Evolutionary conservation across 2,888 invertebrate species (phyloP).

Genomic region (Tachina lurida): DNA sequence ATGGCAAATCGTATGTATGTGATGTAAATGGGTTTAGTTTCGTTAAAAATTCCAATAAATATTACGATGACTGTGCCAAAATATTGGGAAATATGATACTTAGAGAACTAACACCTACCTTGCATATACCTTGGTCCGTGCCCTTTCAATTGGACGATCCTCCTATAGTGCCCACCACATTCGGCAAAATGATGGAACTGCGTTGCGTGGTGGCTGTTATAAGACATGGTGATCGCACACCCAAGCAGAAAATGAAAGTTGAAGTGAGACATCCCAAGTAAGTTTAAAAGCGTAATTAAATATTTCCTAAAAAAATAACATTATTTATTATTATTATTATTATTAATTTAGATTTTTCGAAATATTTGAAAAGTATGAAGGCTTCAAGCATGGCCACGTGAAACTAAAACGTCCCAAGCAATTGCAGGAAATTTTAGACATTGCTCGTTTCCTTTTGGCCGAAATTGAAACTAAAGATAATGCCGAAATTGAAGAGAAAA

Average conservation of each 20-base stretch:
- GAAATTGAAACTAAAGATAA: slow-evolving; percentile 95
- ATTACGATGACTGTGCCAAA: slow-evolving; percentile 99
- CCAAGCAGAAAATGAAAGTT: slow-evolving; percentile 99
- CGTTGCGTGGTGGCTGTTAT: slow-evolving; percentile 99
- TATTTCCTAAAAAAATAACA: not conserved
- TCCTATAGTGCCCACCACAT: slow-evolving; percentile 99
- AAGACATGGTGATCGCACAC: slow-evolving; percentile 98
- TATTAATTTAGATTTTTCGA: slow-evolving; percentile 92
- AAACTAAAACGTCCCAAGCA: slow-evolving; percentile 99
- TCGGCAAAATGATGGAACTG: slow-evolving; percentile 97
- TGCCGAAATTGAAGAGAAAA: slow-evolving; percentile 97
- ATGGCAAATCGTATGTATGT: slow-evolving; percentile 99
- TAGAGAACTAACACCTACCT: slow-evolving; percentile 95
- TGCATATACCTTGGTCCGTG: slow-evolving; percentile 98
- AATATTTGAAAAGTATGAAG: slow-evolving; percentile 98
- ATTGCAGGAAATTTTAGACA: slow-evolving; percentile 98
- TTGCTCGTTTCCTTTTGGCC: slow-evolving; percentile 93
- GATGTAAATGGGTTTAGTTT: slow-evolving; percentile 99
- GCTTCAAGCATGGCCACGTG: slow-evolving; percentile 96
- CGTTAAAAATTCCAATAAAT: slow-evolving; percentile 99
- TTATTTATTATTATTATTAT: not conserved
- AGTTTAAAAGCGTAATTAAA: slow-evolving; percentile 59
- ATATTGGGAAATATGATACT: slow-evolving; percentile 99
- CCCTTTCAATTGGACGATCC: slow-evolving; percentile 99
- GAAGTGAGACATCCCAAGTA: slow-evolving; percentile 98